Conservation (phyloP, 2,113 vertebrate genomes). For the Dolichallabes microphthalmus region DNA sequence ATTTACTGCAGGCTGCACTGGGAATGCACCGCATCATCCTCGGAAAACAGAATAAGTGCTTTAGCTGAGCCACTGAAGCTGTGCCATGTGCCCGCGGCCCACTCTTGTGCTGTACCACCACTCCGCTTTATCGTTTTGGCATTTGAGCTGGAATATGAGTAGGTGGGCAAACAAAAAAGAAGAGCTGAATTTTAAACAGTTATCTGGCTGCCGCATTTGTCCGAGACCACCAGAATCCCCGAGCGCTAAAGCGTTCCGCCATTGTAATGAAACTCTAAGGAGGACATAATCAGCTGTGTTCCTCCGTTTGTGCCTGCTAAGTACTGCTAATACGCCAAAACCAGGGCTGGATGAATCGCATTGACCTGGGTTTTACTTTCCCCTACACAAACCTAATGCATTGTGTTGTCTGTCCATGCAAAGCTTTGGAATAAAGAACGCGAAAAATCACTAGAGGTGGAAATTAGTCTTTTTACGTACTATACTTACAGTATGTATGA, state of each 20-base stretch:
- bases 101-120: background rate
- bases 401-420: background rate
- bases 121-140: slow-evolving; percentile 34
- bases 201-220: slow-evolving; percentile 51
- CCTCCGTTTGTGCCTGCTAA: slow-evolving; percentile 36
- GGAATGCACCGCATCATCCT: slow-evolving; percentile 31
- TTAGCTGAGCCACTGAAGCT: slow-evolving; percentile 39
- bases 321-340: slow-evolving; percentile 28
- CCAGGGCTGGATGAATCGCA: slow-evolving; percentile 2
- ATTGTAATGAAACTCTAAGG: slow-evolving; percentile 51
- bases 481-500: too few relatives aligned
- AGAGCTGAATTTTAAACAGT: slow-evolving; percentile 46
- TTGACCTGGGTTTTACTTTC: background rate
- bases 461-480: too few relatives aligned
- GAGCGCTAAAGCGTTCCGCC: slow-evolving; percentile 40
- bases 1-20: slow-evolving; percentile 34
- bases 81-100: slow-evolving; percentile 25
- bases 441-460: background rate
- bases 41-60: slow-evolving; percentile 37
- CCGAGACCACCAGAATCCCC: slow-evolving; percentile 46
- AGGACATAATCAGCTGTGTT: slow-evolving; percentile 44
- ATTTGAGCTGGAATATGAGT: slow-evolving; percentile 35
- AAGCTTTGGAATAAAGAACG: background rate
- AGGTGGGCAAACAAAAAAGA: slow-evolving; percentile 40
- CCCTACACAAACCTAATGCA: background rate